Evolutionary conservation across 2,797 vertebrate species (phyloP).

Genomic region (Phataginus tricuspis): DNA sequence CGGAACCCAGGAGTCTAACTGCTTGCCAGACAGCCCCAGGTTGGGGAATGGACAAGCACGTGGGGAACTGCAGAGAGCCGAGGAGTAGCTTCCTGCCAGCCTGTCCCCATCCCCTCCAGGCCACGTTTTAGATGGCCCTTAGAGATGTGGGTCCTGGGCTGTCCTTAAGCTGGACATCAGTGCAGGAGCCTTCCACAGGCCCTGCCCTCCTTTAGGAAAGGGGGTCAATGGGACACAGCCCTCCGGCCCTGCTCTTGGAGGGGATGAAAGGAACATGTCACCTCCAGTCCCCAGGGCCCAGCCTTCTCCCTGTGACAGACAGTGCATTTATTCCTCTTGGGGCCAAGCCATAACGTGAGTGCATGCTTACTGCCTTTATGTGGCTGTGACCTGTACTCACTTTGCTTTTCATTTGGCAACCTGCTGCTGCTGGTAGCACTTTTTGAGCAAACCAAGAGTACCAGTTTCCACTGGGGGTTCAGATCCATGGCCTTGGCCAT

Average conservation of each 20-base stretch:
- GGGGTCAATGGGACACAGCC: neutral
- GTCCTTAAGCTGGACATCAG: neutral
- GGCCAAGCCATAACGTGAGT: neutral
- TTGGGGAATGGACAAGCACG: neutral
- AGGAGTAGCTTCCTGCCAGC: constrained; percentile 27
- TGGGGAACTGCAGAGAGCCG: constrained; percentile 28
- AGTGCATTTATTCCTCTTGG: constrained; percentile 19
- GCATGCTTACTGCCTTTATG: neutral
- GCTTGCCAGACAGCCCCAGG: constrained; percentile 35
- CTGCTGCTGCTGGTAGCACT: constrained; percentile 49
- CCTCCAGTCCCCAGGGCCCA: neutral
- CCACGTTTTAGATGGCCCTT: constrained; percentile 67
- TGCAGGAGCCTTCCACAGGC: neutral
- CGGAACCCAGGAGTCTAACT: constrained; percentile 81
- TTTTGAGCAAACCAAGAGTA: neutral
- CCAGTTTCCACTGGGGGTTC: neutral
- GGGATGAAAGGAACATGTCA: neutral
- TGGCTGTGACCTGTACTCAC: neutral
- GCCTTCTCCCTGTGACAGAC: neutral
- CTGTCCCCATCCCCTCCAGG: neutral
- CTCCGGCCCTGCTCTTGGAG: neutral
- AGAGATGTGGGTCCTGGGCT: neutral
- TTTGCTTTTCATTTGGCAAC: constrained; percentile 11
- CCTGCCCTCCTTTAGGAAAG: constrained; percentile 6
- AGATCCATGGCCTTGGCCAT: neutral